Conservation (phyloP, 2,888 invertebrate genomes). For the Acanthosoma haemorrhoidale region DNA sequence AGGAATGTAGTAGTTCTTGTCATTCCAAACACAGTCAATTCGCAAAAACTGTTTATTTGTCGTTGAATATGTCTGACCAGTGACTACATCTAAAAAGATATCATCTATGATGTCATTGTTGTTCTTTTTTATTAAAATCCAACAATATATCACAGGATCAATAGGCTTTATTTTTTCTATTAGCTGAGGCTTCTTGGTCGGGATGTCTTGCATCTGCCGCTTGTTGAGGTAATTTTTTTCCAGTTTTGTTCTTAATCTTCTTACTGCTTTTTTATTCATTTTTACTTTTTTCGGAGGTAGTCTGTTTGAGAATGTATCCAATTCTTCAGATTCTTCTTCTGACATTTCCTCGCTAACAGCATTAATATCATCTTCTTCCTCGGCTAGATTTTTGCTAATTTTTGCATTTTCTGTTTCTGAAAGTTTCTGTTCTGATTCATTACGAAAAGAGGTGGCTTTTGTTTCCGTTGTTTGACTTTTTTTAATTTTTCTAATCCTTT, state of each 20-base stretch:
- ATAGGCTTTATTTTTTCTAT: neutral
- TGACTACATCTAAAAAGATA: slow-evolving; percentile 1
- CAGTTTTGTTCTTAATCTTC: neutral
- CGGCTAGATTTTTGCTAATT: neutral
- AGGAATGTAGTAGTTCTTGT: slow-evolving; percentile 21
- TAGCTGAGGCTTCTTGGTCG: neutral
- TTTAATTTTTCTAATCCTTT: neutral
- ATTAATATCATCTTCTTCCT: neutral
- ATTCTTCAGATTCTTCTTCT: neutral
- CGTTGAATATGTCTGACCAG: neutral
- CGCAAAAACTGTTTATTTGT: neutral
- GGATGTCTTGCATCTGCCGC: neutral
- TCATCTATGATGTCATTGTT: neutral
- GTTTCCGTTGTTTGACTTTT: neutral
- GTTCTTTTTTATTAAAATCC: neutral
- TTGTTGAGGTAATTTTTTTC: neutral
- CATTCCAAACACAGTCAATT: slow-evolving; percentile 12
- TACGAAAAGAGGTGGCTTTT: neutral
- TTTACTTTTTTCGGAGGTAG: neutral
- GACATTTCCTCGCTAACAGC: neutral
- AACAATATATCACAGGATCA: neutral
- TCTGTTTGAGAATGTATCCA: neutral
- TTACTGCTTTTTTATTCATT: neutral
- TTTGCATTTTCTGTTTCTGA: neutral
- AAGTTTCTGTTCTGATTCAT: neutral